Evolutionary conservation across 2,888 invertebrate species (phyloP).

Genomic region (Trachelus stipa): DNA sequence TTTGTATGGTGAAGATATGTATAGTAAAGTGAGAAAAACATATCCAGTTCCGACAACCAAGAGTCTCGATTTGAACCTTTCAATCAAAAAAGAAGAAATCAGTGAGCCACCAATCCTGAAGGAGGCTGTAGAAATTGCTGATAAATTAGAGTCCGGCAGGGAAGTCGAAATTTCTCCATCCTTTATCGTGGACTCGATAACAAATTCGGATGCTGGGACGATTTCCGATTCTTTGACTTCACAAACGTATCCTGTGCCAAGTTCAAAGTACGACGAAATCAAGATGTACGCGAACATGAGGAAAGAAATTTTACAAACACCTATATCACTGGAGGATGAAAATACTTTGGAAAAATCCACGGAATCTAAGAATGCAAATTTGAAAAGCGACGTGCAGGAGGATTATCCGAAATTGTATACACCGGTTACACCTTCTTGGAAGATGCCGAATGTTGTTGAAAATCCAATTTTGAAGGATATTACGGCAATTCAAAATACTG

Average conservation of each 20-base stretch:
- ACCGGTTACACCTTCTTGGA: conserved; percentile 9
- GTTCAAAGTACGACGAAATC: background rate
- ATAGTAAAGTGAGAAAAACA: conserved; percentile 11
- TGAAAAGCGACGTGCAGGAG: background rate
- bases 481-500: conserved; percentile 45
- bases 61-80: background rate
- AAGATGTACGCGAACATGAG: background rate
- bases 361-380: background rate
- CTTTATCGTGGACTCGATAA: background rate
- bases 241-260: background rate
- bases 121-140: conserved; percentile 31
- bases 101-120: conserved; percentile 47
- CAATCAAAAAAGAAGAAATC: conserved; percentile 20
- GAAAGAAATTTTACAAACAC: background rate
- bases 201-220: background rate
- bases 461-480: conserved; percentile 43
- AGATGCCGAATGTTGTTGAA: conserved; percentile 23
- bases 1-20: background rate
- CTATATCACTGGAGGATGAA: background rate
- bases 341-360: background rate
- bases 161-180: conserved; percentile 38
- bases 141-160: conserved; percentile 34
- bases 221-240: background rate
- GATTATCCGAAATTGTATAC: conserved; percentile 41
- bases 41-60: conserved; percentile 11